Evolutionary conservation across 2,113 vertebrate species (phyloP), one percentile per base, ranked within the genome.

Genomic region (Tyrannus savana): DNA sequence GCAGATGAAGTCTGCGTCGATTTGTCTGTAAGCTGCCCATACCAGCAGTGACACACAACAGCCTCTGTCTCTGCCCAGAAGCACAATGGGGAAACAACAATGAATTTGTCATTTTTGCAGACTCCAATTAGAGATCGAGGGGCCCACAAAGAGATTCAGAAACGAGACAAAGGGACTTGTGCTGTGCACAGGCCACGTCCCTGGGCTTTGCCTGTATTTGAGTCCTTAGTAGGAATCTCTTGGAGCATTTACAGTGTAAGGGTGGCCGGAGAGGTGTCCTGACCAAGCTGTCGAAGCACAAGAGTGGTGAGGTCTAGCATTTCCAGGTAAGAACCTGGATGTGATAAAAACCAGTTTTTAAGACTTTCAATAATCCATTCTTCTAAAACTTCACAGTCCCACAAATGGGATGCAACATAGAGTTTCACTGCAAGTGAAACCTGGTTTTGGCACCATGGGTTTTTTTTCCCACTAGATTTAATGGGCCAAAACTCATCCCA

Each of bases 141-240:
- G 18, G 56, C 9, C 49, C 44, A 44, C 46, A 73, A 56, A 66
- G 62, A 89, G 19, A 64, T 52, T n/a, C 82, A 77, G 67, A 74
- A 90, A 90, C 73, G n/a, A 95, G 25, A 81, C 53, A 96, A 91
- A 90, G 82, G 42, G 14, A 71, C 9, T 69, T 41, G 14, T 25
- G 31, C 31, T 72, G 24, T 77, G 6, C n/a, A 64, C 12, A 37
- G 27, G 37, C 23, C 60, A n/a, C 31, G 17, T 89, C 71, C 62
- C 53, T 58, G 25, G 19, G 16, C 42, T 84, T 64, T 85, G 19
- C 63, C 78, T 79, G 56, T 56, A 21, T 79, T 55, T 72, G 39
- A 44, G 42, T 53, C 86, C 47, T 56, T 78, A 39, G 17, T 42
- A 53, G 89, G 64, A 82, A 46, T 30, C 31, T 86, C 46, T 74